Conservation (phyloP, 1,140 invertebrate genomes). For the Wiebesia pumilae region DNA sequence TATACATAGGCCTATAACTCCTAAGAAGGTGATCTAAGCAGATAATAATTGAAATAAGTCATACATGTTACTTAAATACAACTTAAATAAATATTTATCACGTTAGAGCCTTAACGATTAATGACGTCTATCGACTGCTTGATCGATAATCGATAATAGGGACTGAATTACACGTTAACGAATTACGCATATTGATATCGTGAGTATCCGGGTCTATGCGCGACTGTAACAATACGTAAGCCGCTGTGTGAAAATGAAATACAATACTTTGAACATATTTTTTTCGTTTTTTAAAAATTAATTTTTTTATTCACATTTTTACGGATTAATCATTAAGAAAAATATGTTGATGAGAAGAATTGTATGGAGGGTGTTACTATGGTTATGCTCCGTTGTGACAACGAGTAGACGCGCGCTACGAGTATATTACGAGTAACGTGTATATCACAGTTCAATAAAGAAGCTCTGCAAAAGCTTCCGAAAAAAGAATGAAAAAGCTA, state of each 20-base stretch:
- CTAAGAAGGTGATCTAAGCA: background rate
- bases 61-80: constrained; percentile 5
- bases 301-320: constrained; percentile 8
- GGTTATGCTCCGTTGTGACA: constrained; percentile 32
- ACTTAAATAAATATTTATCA: constrained; percentile 49
- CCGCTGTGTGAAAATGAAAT: constrained; percentile 7
- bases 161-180: background rate
- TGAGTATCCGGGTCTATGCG: background rate
- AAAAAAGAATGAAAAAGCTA: constrained; percentile 41
- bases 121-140: constrained; percentile 4
- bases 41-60: constrained; percentile 10
- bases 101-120: constrained; percentile 37
- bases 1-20: background rate
- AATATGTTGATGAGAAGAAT: constrained; percentile 17
- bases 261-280: constrained; percentile 24
- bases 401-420: constrained; percentile 36
- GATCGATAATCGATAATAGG: constrained; percentile 8
- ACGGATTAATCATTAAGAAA: background rate
- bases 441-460: constrained; percentile 67
- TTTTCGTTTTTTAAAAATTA: background rate
- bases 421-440: constrained; percentile 53
- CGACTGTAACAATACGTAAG: background rate
- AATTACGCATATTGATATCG: constrained; percentile 5
- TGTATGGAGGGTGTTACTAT: constrained; percentile 8
- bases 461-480: constrained; percentile 53